Evolutionary conservation across 1,140 invertebrate genomes (phyloP).

Genomic region (Eriocheir sinensis): DNA sequence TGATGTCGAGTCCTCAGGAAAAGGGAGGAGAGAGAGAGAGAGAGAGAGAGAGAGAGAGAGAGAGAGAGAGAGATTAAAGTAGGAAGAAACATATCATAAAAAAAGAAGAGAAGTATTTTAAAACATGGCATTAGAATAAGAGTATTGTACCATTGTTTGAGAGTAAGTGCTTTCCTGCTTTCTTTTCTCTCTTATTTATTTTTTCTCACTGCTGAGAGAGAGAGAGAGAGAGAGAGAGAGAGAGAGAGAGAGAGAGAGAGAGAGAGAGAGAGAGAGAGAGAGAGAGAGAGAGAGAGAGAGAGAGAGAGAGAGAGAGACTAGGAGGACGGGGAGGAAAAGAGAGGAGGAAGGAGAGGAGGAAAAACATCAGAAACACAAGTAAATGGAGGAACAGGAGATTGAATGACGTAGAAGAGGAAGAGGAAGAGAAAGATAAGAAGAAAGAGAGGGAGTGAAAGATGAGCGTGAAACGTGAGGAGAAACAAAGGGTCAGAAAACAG

Average conservation of each 20-base stretch:
- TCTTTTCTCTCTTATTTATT: not conserved
- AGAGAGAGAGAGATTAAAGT: not conserved
- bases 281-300: slow-evolving; percentile 38
- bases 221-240: too few species aligned
- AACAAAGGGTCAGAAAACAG: too few species aligned
- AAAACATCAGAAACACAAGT: too few species aligned
- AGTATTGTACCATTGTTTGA: not conserved
- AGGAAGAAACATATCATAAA: not conserved
- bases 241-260: not conserved
- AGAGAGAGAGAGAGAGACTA: slow-evolving; percentile 35
- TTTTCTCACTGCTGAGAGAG: not conserved
- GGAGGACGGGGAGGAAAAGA: not conserved
- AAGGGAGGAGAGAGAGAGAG: too few species aligned
- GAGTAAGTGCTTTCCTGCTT: not conserved
- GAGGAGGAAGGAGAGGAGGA: not conserved
- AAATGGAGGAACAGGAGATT: too few species aligned
- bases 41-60: too few species aligned
- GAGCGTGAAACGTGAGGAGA: too few species aligned
- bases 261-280: slow-evolving; percentile 33
- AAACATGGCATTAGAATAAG: not conserved
- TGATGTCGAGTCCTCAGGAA: too few species aligned
- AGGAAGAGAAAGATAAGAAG: too few species aligned
- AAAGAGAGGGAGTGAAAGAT: too few species aligned
- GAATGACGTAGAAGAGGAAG: too few species aligned
- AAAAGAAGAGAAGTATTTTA: not conserved